These are phyloP conservation scores for Hirudo medicinalis DNA, from an alignment of 1,140 invertebrate genomes.

Conservation along the genomic window DNA sequence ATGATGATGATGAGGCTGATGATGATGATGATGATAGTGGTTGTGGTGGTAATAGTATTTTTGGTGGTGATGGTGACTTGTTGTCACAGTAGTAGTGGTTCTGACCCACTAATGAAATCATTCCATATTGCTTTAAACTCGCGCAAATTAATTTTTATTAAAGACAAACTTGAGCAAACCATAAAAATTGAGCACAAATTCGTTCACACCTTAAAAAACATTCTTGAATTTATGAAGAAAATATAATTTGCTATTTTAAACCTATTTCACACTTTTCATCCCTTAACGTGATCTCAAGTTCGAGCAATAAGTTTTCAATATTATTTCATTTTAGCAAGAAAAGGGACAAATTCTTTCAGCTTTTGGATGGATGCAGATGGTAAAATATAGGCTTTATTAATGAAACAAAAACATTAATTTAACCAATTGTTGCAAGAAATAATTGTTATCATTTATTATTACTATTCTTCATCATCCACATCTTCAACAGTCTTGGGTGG, in stretches of 20 bases:
- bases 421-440: neutral
- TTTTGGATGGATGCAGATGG: constrained; percentile 10
- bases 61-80: too few relatives aligned
- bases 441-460: neutral
- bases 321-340: neutral
- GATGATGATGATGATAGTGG: too few relatives aligned
- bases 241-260: too few relatives aligned
- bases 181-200: too few relatives aligned
- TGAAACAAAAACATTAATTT: neutral
- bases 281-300: neutral
- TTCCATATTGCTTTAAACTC: too few relatives aligned
- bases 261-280: neutral
- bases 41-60: too few relatives aligned
- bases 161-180: too few relatives aligned
- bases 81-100: too few relatives aligned
- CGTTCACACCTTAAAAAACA: too few relatives aligned
- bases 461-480: neutral
- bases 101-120: neutral
- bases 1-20: too few relatives aligned
- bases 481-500: neutral
- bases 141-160: too few relatives aligned
- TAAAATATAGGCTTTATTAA: neutral
- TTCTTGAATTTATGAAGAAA: neutral
- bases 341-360: neutral
- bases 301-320: neutral